A percentile compares a stretch with the other conserved stretches of the same genome.
These are phyloP conservation scores for Malurus leucopterus DNA, from an alignment of 2,797 vertebrate genomes.

Conservation along the genomic window DNA sequence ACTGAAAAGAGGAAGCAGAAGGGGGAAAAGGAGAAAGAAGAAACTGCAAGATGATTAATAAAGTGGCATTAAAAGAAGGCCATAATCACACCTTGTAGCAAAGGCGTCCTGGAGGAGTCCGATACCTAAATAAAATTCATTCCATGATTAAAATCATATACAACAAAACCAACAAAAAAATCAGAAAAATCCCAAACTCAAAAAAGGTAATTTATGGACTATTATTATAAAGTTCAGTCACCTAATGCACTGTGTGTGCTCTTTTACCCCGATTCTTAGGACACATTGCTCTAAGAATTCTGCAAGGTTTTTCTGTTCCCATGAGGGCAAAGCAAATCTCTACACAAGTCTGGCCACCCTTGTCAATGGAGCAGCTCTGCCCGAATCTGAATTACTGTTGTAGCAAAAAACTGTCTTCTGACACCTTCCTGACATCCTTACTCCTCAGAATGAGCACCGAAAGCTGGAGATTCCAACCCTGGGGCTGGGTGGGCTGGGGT, in stretches of 20 bases:
- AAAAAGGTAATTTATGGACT: background rate
- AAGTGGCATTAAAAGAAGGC: slow-evolving; percentile 53
- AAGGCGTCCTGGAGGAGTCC: slow-evolving; percentile 83
- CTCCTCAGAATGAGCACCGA: background rate
- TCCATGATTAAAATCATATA: slow-evolving; percentile 47
- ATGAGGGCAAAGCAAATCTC: background rate
- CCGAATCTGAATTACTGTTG: background rate
- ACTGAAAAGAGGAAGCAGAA: background rate
- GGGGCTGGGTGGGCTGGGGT: background rate
- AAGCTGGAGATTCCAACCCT: background rate
- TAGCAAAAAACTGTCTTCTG: background rate
- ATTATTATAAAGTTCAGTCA: background rate
- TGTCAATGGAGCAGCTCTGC: background rate
- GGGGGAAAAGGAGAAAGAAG: background rate
- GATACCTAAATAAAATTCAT: slow-evolving; percentile 81
- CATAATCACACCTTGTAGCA: slow-evolving; percentile 81
- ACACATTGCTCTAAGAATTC: background rate
- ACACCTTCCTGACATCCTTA: background rate
- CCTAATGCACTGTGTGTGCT: background rate
- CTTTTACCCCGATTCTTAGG: background rate
- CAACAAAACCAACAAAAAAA: background rate
- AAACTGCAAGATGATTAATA: background rate
- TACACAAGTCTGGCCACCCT: background rate
- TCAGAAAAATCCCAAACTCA: background rate
- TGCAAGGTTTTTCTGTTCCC: background rate